Evolutionary conservation across 1,140 invertebrate species (phyloP).

Genomic region (Hyles vespertilio): DNA sequence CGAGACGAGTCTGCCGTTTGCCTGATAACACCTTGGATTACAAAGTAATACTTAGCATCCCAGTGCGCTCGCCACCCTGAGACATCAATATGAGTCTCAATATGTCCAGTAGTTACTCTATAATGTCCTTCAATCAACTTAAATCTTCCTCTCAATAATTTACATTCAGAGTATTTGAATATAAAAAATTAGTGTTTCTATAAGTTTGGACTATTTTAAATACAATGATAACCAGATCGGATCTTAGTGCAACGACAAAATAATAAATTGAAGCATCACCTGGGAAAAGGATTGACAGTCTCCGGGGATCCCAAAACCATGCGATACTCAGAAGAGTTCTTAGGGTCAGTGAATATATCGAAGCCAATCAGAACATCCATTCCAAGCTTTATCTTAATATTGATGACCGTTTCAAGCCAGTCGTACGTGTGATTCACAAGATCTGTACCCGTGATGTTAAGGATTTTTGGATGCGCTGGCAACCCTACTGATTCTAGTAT

Average conservation of each 20-base stretch:
- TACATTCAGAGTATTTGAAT: too few species aligned
- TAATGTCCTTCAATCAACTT: too few species aligned
- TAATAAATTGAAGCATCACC: conserved; percentile 58
- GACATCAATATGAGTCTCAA: too few species aligned
- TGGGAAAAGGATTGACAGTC: conserved; percentile 79
- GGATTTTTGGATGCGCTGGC: conserved; percentile 75
- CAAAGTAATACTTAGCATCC: too few species aligned
- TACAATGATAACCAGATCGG: neutral
- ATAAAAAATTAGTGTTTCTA: neutral
- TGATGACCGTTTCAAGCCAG: conserved; percentile 79
- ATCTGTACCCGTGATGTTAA: conserved; percentile 73
- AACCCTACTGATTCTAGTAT: conserved; percentile 77
- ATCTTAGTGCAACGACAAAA: too few species aligned
- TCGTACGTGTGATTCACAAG: conserved; percentile 70
- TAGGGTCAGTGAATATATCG: conserved; percentile 80
- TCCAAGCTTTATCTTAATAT: conserved; percentile 78
- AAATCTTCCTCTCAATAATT: too few species aligned
- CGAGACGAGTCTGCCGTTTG: too few species aligned
- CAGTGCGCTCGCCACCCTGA: too few species aligned
- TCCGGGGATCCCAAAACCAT: conserved; percentile 80
- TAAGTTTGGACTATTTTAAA: neutral
- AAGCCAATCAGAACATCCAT: conserved; percentile 83
- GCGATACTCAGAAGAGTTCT: conserved; percentile 79
- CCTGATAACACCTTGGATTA: too few species aligned
- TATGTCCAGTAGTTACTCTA: too few species aligned